A percentile compares a stretch with the other conserved stretches of the same genome.
Evolutionary conservation across 2,113 vertebrate species (phyloP).

Genomic region (Oenanthe melanoleuca): DNA sequence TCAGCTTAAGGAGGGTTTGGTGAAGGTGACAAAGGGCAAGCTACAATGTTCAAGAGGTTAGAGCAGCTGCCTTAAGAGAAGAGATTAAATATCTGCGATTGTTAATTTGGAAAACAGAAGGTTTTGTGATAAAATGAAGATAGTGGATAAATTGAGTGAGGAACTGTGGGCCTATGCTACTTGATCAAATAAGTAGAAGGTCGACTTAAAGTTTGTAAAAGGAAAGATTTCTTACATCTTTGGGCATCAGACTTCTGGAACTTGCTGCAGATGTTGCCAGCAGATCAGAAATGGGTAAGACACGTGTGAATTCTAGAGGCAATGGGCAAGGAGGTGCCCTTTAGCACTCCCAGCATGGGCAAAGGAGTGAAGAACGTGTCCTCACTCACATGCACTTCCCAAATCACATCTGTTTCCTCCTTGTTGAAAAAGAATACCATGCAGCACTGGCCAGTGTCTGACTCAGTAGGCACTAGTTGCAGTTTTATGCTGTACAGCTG

Average conservation of each 20-base stretch:
- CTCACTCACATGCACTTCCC: background rate
- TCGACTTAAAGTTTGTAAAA: background rate
- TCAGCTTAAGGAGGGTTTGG: background rate
- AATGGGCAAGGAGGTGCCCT: background rate
- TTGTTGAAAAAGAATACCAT: background rate
- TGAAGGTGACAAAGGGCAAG: background rate
- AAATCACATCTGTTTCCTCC: background rate
- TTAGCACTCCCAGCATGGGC: background rate
- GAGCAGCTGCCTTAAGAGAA: background rate
- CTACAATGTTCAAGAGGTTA: background rate
- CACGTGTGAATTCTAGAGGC: background rate
- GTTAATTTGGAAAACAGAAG: background rate
- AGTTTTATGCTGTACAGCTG: background rate
- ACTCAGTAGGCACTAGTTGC: background rate
- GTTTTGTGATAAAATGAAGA: background rate
- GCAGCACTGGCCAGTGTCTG: background rate
- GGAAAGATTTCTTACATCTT: background rate
- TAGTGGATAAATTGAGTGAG: background rate
- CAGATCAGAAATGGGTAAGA: background rate
- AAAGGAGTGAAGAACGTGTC: background rate
- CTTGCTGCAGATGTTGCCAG: background rate
- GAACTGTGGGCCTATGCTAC: background rate
- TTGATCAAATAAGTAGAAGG: background rate
- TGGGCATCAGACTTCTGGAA: background rate
- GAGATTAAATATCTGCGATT: background rate